A percentile compares a stretch with the other conserved stretches of the same genome.
phyloP scores from a whole-genome alignment of 1,140 invertebrate species.

The Penaeus indicus region DNA sequence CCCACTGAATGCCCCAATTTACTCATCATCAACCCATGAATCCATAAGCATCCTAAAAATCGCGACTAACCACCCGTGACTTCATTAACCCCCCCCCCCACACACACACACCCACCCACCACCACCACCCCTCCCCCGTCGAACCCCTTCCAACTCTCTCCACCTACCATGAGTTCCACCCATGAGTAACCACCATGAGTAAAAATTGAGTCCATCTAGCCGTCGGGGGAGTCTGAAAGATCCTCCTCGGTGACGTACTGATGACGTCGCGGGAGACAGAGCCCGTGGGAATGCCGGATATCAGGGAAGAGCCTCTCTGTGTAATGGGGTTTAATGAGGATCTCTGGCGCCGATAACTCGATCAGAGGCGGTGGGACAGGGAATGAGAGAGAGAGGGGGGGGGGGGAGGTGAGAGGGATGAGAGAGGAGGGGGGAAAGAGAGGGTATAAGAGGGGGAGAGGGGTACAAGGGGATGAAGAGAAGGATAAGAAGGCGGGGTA shows the following conservation, averaged over 20 bases:
- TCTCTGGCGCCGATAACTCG: too few species aligned
- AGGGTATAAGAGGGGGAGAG: background rate
- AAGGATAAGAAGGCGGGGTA: background rate
- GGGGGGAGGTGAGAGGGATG: background rate
- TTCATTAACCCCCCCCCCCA: background rate
- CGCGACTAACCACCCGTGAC: background rate
- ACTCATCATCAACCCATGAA: background rate
- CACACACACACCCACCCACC: background rate
- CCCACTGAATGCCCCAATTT: too few species aligned
- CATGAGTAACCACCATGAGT: too few species aligned
- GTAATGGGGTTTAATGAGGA: too few species aligned
- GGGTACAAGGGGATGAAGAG: too few species aligned
- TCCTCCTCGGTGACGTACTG: too few species aligned
- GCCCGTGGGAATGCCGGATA: too few species aligned
- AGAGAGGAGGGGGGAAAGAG: background rate
- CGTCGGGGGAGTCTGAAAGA: too few species aligned
- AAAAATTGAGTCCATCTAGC: too few species aligned
- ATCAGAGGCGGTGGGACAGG: background rate
- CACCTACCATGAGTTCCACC: background rate
- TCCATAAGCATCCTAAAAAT: background rate
- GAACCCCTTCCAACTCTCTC: background rate
- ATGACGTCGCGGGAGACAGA: too few species aligned
- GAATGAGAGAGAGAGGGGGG: too few species aligned
- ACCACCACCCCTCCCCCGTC: background rate
- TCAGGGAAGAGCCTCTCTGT: too few species aligned